Base-by-base conservation (phyloP, 2,113 vertebrate species). In the Poeciliopsis occidentalis region DNA sequence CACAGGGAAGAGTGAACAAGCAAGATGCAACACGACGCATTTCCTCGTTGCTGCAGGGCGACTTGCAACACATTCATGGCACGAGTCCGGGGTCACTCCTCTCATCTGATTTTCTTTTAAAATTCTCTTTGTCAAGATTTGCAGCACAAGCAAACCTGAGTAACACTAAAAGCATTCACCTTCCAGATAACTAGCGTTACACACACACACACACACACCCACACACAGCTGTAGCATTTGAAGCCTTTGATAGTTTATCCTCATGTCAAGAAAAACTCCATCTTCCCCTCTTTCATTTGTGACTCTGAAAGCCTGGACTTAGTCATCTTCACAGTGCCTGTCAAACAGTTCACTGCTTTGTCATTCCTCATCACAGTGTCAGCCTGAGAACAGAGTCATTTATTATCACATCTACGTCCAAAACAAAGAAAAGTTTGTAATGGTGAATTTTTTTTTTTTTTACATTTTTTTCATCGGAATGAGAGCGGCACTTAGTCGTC, bases 241-340 rank as follows among this genome's bases (percentile, higher is more conserved):
- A 75, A 71, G 64, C 41, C 41, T 64, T 66, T 41, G 64, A 75
- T 69, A 69, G 60, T 84, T 86, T 87, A 85, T 71, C 75, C 78
- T 87, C 30, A 85, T 85, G 81, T 76, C 22, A 39, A 83, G 78
- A 85, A n/a, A 85, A 89, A 86, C 76, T 85, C 39, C 73, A 77
- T 81, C 75, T 75, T 30, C 73, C 81, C 66, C 24, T 69, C 32
- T 68, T 82, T 83, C 83, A 61, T 72, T 69, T 88, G 84, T 83
- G 80, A 89, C 88, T 89, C 78, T 83, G 85, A 93, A 87, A 92
- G 87, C 89, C 90, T 83, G 76, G 79, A 84, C 77, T 93, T 90
- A 93, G 86, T 93, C 92, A 93, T 92, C 87, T 86, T 91, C 90
- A 83, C 92, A 83, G 83, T 47, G 84, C 90, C 84, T 90, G 87